phyloP scores from a whole-genome alignment of 2,888 invertebrate species.

The Scotopteryx bipunctaria region DNA sequence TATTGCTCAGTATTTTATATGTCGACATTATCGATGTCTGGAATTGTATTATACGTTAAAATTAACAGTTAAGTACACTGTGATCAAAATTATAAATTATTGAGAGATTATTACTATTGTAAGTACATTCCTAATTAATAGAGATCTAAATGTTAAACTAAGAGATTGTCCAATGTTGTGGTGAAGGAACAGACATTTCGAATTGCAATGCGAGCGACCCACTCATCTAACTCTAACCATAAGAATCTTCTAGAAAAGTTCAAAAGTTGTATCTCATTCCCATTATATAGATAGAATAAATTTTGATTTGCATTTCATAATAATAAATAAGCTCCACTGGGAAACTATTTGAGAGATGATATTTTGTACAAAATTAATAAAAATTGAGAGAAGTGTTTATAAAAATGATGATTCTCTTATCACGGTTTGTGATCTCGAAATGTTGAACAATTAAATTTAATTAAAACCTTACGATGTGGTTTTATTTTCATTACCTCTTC shows the following conservation, averaged over 20 bases:
- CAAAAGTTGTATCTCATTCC: conserved; percentile 62
- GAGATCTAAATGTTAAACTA: conserved; percentile 72
- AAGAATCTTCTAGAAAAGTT: conserved; percentile 49
- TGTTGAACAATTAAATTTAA: conserved; percentile 78
- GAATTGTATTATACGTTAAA: conserved; percentile 81
- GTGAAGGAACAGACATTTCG: conserved; percentile 19
- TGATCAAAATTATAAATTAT: conserved; percentile 84
- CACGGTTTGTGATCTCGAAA: conserved; percentile 78
- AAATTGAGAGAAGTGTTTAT: conserved; percentile 65
- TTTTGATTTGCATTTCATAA: conserved; percentile 67
- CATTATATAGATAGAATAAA: conserved; percentile 45
- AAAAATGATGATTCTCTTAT: conserved; percentile 66
- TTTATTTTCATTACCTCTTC: conserved; percentile 44
- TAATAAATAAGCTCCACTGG: conserved; percentile 61
- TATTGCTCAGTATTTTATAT: conserved; percentile 82
- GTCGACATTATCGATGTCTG: conserved; percentile 68
- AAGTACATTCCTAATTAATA: conserved; percentile 81
- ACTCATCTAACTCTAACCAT: conserved; percentile 8
- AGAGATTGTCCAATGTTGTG: conserved; percentile 66
- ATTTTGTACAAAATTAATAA: conserved; percentile 80
- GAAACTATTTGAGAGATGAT: conserved; percentile 70
- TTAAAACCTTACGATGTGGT: conserved; percentile 62
- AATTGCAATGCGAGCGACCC: conserved; percentile 23
- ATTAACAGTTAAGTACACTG: conserved; percentile 82
- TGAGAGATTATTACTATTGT: conserved; percentile 82